These are phyloP conservation scores for Drosophila lacertosa DNA, from an alignment of 1,140 invertebrate genomes.

Conservation along the genomic window DNA sequence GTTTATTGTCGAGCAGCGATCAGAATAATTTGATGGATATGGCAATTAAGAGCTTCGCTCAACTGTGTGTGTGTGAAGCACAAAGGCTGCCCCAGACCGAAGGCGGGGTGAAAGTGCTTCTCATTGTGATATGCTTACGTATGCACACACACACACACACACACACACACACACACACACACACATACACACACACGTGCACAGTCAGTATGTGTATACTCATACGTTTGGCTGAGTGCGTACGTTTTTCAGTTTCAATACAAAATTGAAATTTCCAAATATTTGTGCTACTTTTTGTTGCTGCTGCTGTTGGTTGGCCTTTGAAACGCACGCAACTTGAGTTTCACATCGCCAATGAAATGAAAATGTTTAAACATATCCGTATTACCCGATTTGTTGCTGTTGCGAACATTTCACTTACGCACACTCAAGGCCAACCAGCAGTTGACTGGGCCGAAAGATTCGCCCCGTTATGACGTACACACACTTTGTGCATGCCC, in stretches of 20 bases:
- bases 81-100: neutral
- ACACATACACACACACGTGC: conserved; percentile 29
- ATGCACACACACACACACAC: conserved; percentile 13
- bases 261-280: conserved; percentile 68
- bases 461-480: conserved; percentile 41
- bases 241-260: conserved; percentile 50
- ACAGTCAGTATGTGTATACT: conserved; percentile 1
- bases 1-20: conserved; percentile 44
- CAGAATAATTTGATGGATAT: conserved; percentile 70
- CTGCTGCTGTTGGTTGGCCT: conserved; percentile 22
- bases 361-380: conserved; percentile 53
- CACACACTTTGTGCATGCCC: too few species aligned
- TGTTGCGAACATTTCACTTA: conserved; percentile 53
- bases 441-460: conserved; percentile 33
- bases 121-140: conserved; percentile 43
- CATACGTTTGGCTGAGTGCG: conserved; percentile 1
- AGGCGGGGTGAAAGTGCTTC: conserved; percentile 4
- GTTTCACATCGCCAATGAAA: conserved; percentile 44
- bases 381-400: conserved; percentile 31
- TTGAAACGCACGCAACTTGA: conserved; percentile 36
- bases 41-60: conserved; percentile 56
- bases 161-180: conserved; percentile 19
- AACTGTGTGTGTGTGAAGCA: conserved; percentile 16
- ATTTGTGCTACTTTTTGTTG: conserved; percentile 63
- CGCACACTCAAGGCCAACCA: conserved; percentile 46